phyloP scores from a whole-genome alignment of 1,140 invertebrate genomes.

The Acromyrmex charruanus region DNA sequence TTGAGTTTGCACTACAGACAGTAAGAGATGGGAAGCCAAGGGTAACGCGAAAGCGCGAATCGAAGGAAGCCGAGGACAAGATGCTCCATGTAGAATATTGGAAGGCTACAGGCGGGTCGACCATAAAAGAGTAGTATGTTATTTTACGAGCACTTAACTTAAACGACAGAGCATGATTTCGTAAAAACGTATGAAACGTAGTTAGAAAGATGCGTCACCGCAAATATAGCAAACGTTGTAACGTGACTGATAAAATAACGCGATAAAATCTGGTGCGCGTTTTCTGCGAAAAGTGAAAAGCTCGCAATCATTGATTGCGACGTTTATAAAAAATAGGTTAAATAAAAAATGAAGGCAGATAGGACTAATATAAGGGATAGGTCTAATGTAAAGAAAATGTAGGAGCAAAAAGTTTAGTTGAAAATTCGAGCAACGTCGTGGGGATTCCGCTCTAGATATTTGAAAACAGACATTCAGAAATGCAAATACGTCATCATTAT shows the following conservation, averaged over 20 bases:
- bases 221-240: constrained; percentile 6
- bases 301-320: not conserved
- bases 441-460: not conserved
- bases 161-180: constrained; percentile 49
- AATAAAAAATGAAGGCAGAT: not conserved
- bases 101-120: constrained; percentile 25
- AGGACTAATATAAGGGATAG: too few species aligned
- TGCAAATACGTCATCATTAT: not conserved
- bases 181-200: not conserved
- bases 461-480: not conserved
- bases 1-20: constrained; percentile 2
- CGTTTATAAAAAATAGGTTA: constrained; percentile 3
- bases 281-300: not conserved
- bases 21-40: not conserved
- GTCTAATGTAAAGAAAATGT: not conserved
- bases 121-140: constrained; percentile 32
- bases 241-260: not conserved
- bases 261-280: not conserved
- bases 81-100: not conserved
- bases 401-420: not conserved
- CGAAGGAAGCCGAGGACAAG: not conserved
- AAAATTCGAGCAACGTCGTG: not conserved
- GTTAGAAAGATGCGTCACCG: not conserved
- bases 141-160: constrained; percentile 58
- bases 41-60: not conserved